Conservation (phyloP, 2,113 vertebrate genomes). For the Megalops atlanticus region DNA sequence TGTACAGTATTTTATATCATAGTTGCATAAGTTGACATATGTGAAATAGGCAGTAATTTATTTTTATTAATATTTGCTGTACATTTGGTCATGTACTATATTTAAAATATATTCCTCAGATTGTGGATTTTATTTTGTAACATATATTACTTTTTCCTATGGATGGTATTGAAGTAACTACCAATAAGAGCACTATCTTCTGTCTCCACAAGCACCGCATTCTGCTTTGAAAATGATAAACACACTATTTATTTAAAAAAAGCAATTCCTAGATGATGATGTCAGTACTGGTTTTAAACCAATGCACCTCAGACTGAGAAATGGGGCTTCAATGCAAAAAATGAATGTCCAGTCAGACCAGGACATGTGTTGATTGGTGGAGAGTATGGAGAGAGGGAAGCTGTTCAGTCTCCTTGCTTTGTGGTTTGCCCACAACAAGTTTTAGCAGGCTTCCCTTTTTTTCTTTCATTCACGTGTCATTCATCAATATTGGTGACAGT, state of each 20-base stretch:
- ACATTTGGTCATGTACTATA: background rate
- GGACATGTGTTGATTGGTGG: background rate
- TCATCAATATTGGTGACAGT: background rate
- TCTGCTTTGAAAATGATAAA: background rate
- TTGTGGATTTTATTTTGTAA: background rate
- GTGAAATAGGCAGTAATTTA: background rate
- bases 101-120: conserved; percentile 3
- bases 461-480: background rate
- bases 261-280: background rate
- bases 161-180: background rate
- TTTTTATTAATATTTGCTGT: too few relatives aligned
- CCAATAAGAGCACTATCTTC: background rate
- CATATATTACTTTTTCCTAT: background rate
- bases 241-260: background rate
- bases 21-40: background rate
- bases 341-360: background rate
- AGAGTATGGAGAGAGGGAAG: background rate
- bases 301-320: background rate
- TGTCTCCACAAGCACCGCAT: background rate
- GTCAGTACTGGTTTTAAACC: background rate
- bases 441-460: background rate
- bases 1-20: background rate
- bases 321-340: background rate
- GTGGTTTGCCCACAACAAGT: background rate
- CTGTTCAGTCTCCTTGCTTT: background rate